Evolutionary conservation across 2,888 invertebrate genomes (phyloP).

Genomic region (Drosophila anomalata): DNA sequence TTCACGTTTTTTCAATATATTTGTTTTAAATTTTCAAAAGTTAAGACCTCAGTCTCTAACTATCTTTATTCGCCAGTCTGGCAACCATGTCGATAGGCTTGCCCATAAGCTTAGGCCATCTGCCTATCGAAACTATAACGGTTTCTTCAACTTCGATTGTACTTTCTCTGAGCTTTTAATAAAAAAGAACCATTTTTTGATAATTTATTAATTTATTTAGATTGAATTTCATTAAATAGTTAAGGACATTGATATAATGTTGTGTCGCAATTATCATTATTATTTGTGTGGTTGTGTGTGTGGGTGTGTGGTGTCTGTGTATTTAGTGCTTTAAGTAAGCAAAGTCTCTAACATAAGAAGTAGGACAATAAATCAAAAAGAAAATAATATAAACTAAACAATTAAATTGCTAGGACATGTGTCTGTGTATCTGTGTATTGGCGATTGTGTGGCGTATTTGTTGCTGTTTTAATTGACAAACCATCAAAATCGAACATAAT

Average conservation of each 20-base stretch:
- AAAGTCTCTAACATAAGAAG: conserved; percentile 22
- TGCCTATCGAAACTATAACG: not conserved
- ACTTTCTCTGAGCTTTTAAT: not conserved
- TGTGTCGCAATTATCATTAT: conserved; percentile 63
- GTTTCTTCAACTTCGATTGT: not conserved
- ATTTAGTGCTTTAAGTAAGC: conserved; percentile 55
- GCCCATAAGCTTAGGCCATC: not conserved
- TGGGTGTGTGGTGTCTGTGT: conserved; percentile 36
- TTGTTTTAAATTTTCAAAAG: not conserved
- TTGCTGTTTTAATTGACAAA: conserved; percentile 57
- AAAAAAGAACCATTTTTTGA: conserved; percentile 10
- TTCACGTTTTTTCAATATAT: not conserved
- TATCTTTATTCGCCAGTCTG: conserved; percentile 7
- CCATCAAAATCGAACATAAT: conserved; percentile 45
- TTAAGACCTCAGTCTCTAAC: not conserved
- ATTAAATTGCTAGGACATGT: conserved; percentile 75
- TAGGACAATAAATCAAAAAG: conserved; percentile 41
- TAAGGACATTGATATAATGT: conserved; percentile 75
- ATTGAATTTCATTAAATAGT: conserved; percentile 76
- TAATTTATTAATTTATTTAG: conserved; percentile 73
- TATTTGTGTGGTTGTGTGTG: conserved; percentile 16
- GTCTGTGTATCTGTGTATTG: conserved; percentile 45
- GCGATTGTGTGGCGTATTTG: conserved; percentile 22
- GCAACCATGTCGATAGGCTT: not conserved
- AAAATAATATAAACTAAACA: conserved; percentile 65